Percentiles rank a stretch among this genome's conserved stretches.
Conservation (phyloP, 2,797 vertebrate genomes). For the Aratinga solstitialis region DNA sequence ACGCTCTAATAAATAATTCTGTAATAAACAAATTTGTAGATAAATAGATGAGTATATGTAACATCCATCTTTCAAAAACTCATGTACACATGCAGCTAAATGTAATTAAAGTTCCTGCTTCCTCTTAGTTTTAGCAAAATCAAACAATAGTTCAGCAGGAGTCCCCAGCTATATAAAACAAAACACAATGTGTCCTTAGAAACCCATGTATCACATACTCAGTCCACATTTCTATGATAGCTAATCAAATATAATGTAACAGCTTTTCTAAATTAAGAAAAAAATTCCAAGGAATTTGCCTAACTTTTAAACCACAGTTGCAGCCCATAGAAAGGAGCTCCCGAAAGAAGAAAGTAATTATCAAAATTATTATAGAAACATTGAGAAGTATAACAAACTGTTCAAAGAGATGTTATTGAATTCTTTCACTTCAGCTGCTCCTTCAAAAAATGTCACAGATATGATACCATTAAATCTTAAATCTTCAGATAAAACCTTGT, state of each 20-base stretch:
- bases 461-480: neutral
- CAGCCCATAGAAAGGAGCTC: neutral
- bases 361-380: neutral
- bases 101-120: neutral
- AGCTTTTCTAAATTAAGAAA: neutral
- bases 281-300: neutral
- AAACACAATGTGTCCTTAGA: neutral
- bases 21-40: neutral
- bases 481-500: neutral
- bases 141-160: neutral
- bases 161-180: neutral
- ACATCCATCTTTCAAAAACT: neutral
- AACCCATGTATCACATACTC: neutral
- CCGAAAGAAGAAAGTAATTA: neutral
- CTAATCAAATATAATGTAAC: neutral
- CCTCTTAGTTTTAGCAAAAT: neutral
- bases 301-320: neutral
- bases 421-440: neutral
- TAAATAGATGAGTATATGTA: neutral
- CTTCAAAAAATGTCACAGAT: neutral
- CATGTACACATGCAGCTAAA: rapidly evolving
- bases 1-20: neutral
- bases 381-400: neutral
- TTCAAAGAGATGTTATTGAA: neutral
- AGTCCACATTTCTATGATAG: neutral